Evolutionary conservation across 2,888 invertebrate genomes (phyloP).

Genomic region (Brachypalpus laphriformis): DNA sequence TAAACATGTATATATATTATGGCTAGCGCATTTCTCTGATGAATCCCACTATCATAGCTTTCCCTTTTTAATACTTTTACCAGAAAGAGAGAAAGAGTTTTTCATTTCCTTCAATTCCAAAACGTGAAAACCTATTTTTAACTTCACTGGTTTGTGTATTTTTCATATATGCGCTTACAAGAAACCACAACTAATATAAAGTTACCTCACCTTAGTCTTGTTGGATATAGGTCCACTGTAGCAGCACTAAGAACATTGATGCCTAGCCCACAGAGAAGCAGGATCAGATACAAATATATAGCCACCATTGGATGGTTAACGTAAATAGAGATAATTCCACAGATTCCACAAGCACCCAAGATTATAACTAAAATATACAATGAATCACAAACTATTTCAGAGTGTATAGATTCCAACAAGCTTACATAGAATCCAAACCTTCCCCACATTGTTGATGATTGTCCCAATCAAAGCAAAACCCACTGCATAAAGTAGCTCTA

Average conservation of each 20-base stretch:
- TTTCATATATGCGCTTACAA: too few relatives aligned
- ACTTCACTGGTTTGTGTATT: too few relatives aligned
- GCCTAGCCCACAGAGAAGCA: constrained; percentile 78
- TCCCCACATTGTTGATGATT: constrained; percentile 78
- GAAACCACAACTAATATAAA: too few relatives aligned
- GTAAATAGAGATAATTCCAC: constrained; percentile 76
- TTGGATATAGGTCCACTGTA: constrained; percentile 80
- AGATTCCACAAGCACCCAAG: constrained; percentile 76
- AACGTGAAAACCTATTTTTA: too few relatives aligned
- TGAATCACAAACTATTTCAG: neutral
- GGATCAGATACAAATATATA: constrained; percentile 77
- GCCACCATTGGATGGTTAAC: constrained; percentile 76
- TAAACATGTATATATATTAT: neutral
- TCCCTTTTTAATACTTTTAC: too few relatives aligned
- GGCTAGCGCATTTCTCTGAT: too few relatives aligned
- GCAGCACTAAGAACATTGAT: constrained; percentile 79
- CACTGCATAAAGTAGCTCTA: constrained; percentile 78
- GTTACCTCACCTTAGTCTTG: constrained; percentile 79
- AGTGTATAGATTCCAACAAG: neutral
- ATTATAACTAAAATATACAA: constrained; percentile 74
- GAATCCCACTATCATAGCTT: too few relatives aligned
- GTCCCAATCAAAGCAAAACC: constrained; percentile 78
- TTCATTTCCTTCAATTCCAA: too few relatives aligned
- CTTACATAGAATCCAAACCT: constrained; percentile 78
- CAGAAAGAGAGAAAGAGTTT: too few relatives aligned